Conservation (phyloP, 2,888 invertebrate species). For the Calliphora vomitoria region DNA sequence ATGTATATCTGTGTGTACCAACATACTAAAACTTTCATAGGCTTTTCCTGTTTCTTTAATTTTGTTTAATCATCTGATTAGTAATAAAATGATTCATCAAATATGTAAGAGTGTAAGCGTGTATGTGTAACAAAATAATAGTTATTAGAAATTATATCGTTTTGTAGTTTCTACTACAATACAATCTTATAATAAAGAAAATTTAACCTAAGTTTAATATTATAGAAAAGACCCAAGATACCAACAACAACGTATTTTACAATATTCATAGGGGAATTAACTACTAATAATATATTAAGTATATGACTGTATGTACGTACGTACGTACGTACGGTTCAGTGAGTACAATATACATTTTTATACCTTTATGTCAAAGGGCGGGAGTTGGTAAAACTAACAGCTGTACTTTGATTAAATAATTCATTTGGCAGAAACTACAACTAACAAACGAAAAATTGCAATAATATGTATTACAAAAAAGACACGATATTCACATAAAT, state of each 20-base stretch:
- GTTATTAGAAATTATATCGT: constrained; percentile 54
- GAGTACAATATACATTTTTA: constrained; percentile 38
- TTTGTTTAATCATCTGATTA: constrained; percentile 38
- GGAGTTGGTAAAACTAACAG: constrained; percentile 70
- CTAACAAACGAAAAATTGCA: constrained; percentile 51
- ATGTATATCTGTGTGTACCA: not conserved
- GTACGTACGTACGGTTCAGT: constrained; percentile 40
- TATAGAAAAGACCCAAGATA: not conserved
- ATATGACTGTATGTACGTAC: not conserved
- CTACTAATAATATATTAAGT: constrained; percentile 9
- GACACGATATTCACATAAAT: constrained; percentile 37
- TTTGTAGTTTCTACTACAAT: constrained; percentile 13
- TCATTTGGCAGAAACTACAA: constrained; percentile 48
- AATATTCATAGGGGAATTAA: constrained; percentile 60
- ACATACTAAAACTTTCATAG: not conserved
- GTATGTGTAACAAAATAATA: constrained; percentile 41
- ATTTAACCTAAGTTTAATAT: not conserved
- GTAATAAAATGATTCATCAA: constrained; percentile 48
- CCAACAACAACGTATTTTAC: constrained; percentile 30
- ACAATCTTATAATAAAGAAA: constrained; percentile 31
- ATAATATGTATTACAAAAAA: constrained; percentile 22
- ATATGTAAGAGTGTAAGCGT: constrained; percentile 24
- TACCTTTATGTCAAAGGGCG: constrained; percentile 58
- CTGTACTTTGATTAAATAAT: constrained; percentile 73
- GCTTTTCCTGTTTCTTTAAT: constrained; percentile 18